Conservation (phyloP, 2,113 vertebrate genomes). For the Crocuta crocuta region DNA sequence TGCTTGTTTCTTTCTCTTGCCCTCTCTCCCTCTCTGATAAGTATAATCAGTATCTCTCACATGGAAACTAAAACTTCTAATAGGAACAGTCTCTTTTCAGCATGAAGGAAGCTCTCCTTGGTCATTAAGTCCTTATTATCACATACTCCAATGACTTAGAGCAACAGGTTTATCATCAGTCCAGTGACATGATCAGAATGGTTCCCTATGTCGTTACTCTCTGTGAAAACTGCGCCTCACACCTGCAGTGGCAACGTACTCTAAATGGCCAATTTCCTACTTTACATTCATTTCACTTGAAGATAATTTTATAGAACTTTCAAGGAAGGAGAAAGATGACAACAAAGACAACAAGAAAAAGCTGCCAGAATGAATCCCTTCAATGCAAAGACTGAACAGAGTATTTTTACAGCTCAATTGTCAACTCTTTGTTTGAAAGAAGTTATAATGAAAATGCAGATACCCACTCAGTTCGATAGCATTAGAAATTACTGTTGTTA, state of each 20-base stretch:
- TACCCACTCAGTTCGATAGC: slow-evolving; percentile 59
- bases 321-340: slow-evolving; percentile 56
- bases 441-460: slow-evolving; percentile 70
- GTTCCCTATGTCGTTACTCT: background rate
- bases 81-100: background rate
- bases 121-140: background rate
- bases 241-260: slow-evolving; percentile 52
- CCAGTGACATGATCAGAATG: background rate
- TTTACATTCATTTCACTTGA: slow-evolving; percentile 71
- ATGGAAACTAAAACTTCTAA: slow-evolving; percentile 3
- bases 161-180: background rate
- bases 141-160: background rate
- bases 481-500: slow-evolving; percentile 77
- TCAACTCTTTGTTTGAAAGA: slow-evolving; percentile 64
- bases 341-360: slow-evolving; percentile 44
- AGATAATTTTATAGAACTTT: slow-evolving; percentile 67
- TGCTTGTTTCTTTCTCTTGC: background rate
- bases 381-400: slow-evolving; percentile 47
- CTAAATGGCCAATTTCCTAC: slow-evolving; percentile 45
- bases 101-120: background rate
- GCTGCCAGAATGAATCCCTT: slow-evolving; percentile 60
- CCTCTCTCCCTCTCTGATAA: background rate
- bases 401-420: slow-evolving; percentile 70
- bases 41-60: background rate
- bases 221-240: background rate